Evolutionary conservation across 2,888 invertebrate species (phyloP), one percentile per base, ranked within the genome.

Genomic region (Suillia variegata): DNA sequence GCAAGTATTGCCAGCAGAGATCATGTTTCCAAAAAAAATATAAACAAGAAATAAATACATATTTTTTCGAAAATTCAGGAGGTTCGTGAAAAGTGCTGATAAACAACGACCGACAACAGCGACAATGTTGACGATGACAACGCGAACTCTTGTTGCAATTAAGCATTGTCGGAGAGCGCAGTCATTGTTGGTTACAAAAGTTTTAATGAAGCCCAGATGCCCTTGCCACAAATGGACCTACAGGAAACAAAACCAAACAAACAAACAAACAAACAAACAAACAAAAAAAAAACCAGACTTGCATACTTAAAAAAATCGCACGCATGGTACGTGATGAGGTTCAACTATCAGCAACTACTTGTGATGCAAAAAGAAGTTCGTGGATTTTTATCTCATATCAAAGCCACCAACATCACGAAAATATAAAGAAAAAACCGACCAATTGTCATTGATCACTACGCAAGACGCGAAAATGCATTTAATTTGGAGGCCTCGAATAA

Each of bases 401-500:
- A 38, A 4, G 38, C 12, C 6, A 12, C 31, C 5, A 31, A n/a
- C n/a, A n/a, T n/a, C n/a, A n/a, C n/a, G 26, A 26, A 26, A 26
- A 26, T n/a, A n/a, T 10, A 26, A 10, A 26, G 10, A 26, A 26
- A 26, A 26, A 26, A 26, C 10, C 26, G 26, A 5, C 38, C 38
- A 15, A 34, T 13, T 45, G 56, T 56, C 31, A 51, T 51, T 45
- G 56, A 56, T 51, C 51, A 18, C 47, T 38, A 51, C 51, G 38
- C 38, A 38, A 38, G 13, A 49, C 12, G 20, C 1, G 31, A 47
- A 54, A 34, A 54, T 38, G 54, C 54, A 49, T 54, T 54, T 53
- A 34, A 49, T 53, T 58, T 26, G 24, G 24, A 15, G 67, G 67
- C 70, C 58, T 48, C 49, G 67, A 69, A 8, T 38, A 64, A 56